Conservation (phyloP, 2,113 vertebrate genomes). For the Pteronura brasiliensis region DNA sequence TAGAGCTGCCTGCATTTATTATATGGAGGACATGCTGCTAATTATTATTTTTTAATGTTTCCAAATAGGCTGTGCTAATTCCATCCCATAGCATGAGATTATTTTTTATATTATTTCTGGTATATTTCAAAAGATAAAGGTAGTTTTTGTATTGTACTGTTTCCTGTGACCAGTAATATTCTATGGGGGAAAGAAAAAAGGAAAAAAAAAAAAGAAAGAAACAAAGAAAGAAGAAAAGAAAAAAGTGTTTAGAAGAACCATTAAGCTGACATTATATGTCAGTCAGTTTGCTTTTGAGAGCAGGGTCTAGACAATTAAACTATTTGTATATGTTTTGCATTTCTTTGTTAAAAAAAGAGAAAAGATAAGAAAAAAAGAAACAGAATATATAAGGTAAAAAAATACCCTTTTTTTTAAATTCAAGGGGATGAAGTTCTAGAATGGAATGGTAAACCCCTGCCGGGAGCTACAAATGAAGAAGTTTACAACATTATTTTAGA, state of each 20-base stretch:
- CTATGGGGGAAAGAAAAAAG: not conserved
- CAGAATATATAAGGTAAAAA: conserved; percentile 79
- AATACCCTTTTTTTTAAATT: conserved; percentile 83
- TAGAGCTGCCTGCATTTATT: conserved; percentile 24
- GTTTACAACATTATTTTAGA: conserved; percentile 99
- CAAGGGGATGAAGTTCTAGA: conserved; percentile 98
- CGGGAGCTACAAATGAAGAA: conserved; percentile 99
- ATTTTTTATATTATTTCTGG: conserved; percentile 61
- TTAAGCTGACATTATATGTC: conserved; percentile 54
- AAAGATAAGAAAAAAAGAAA: conserved; percentile 74
- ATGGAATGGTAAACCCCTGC: conserved; percentile 98
- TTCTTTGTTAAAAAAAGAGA: conserved; percentile 65
- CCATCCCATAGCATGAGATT: conserved; percentile 64
- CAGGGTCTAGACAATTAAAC: conserved; percentile 16
- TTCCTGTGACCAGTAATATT: conserved; percentile 36
- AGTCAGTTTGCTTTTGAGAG: conserved; percentile 55
- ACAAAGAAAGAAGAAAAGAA: not conserved
- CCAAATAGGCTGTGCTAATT: conserved; percentile 69
- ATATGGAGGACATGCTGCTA: conserved; percentile 62
- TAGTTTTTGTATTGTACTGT: conserved; percentile 51
- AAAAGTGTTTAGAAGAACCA: conserved; percentile 51
- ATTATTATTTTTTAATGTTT: conserved; percentile 70
- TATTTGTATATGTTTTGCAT: conserved; percentile 74
- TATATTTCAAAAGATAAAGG: conserved; percentile 44
- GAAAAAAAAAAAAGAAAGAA: not conserved